A percentile compares a stretch with the other conserved stretches of the same genome.
phyloP scores from a whole-genome alignment of 2,797 vertebrate genomes.

The Tragopan temminckii region DNA sequence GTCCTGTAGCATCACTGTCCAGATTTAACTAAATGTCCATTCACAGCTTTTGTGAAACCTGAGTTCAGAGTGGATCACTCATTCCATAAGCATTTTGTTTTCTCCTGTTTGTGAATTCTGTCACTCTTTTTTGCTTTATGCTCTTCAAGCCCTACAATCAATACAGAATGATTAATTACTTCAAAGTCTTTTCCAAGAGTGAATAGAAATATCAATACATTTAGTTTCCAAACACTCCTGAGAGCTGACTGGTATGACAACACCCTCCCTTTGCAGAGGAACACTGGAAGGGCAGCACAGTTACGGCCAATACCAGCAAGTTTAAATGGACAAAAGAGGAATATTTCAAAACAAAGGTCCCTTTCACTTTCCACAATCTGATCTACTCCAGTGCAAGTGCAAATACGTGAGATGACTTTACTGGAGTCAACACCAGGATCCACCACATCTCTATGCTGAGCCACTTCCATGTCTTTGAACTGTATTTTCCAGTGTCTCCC shows the following conservation, averaged over 20 bases:
- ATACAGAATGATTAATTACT: background rate
- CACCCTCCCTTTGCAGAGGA: background rate
- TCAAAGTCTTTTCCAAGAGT: background rate
- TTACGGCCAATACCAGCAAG: background rate
- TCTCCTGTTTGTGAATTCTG: background rate
- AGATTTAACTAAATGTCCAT: background rate
- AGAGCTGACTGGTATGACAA: background rate
- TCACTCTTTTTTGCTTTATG: background rate
- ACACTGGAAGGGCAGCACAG: background rate
- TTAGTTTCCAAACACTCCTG: background rate
- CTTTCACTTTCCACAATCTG: background rate
- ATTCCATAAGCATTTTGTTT: background rate
- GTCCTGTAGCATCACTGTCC: fast-evolving
- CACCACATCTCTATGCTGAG: background rate
- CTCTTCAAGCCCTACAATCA: background rate
- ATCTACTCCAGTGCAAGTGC: fast-evolving
- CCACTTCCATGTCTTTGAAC: background rate
- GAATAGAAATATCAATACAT: background rate
- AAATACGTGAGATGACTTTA: background rate
- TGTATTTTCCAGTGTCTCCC: background rate
- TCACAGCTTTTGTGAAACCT: background rate
- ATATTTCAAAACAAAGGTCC: background rate
- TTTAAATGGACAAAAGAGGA: background rate
- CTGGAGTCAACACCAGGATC: background rate
- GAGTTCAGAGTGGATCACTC: background rate